Evolutionary conservation across 2,113 vertebrate species (phyloP).

Genomic region (Argyrosomus japonicus): DNA sequence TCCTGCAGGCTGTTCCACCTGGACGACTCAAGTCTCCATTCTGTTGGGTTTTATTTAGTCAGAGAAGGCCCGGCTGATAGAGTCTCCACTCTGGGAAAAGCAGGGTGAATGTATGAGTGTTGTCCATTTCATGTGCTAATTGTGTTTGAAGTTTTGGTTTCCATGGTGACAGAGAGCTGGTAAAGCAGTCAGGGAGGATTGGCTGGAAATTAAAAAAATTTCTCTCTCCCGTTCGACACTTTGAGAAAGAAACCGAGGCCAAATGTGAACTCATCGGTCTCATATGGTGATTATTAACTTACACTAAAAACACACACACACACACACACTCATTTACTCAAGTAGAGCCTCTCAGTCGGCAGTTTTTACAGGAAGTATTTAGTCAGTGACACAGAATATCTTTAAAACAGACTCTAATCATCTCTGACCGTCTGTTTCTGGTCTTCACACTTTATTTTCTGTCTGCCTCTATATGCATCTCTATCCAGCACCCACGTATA

Average conservation of each 20-base stretch:
- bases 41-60: not conserved
- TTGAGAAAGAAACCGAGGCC: not conserved
- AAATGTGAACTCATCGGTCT: not conserved
- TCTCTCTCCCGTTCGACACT: not conserved
- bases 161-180: constrained; percentile 30
- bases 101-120: not conserved
- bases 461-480: no score
- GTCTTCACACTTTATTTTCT: no score
- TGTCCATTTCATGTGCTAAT: not conserved
- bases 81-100: no score
- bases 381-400: no score
- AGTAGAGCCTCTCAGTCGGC: no score
- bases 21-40: not conserved
- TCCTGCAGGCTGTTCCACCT: not conserved
- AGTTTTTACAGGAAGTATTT: no score
- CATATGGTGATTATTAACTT: no score
- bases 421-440: no score
- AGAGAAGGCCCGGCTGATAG: not conserved
- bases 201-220: not conserved
- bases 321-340: no score
- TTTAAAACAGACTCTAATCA: no score
- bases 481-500: no score
- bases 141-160: constrained; percentile 21
- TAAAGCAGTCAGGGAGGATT: not conserved
- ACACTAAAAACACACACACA: not conserved